phyloP scores from a whole-genome alignment of 2,888 invertebrate genomes.

The Drosophila affinis region DNA sequence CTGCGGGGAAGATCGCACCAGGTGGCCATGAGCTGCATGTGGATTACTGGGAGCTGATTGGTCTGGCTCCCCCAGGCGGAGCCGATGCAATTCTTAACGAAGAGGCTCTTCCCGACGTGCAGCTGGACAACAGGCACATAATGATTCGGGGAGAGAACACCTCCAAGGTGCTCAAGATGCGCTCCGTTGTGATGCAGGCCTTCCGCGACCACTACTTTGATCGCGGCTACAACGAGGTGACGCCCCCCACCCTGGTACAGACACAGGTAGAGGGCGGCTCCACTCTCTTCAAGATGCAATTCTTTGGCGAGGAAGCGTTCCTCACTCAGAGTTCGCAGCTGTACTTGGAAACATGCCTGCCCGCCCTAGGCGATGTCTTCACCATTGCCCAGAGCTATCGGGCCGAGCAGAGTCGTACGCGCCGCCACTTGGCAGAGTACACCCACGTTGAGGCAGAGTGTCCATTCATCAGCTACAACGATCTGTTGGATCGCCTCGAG shows the following conservation, averaged over 20 bases:
- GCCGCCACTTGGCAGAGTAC: slow-evolving; percentile 99
- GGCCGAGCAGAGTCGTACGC: slow-evolving; percentile 97
- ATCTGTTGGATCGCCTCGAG: slow-evolving; percentile 94
- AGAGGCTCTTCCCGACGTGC: slow-evolving; percentile 97
- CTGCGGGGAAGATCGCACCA: slow-evolving; percentile 94
- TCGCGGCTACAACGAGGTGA: slow-evolving; percentile 94
- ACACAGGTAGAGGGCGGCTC: slow-evolving; percentile 99
- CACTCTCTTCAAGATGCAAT: slow-evolving; percentile 95
- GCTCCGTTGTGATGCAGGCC: slow-evolving; percentile 92
- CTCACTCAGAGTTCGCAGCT: slow-evolving; percentile 99
- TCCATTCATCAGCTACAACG: slow-evolving; percentile 96
- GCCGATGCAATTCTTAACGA: slow-evolving; percentile 99
- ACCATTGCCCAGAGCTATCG: slow-evolving; percentile 99
- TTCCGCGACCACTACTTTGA: slow-evolving; percentile 93
- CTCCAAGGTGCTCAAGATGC: slow-evolving; percentile 94
- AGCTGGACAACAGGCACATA: slow-evolving; percentile 98
- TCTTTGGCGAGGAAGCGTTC: slow-evolving; percentile 92
- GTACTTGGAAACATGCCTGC: slow-evolving; percentile 97
- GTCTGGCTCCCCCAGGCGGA: slow-evolving; percentile 96
- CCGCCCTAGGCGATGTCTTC: slow-evolving; percentile 97
- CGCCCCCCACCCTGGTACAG: slow-evolving; percentile 98
- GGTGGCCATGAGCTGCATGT: slow-evolving; percentile 93
- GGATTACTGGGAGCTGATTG: slow-evolving; percentile 97
- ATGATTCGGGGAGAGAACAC: slow-evolving; percentile 99
- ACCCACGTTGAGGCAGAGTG: slow-evolving; percentile 99